Evolutionary conservation across 2,797 vertebrate species (phyloP).

Genomic region (Enoplosus armatus): DNA sequence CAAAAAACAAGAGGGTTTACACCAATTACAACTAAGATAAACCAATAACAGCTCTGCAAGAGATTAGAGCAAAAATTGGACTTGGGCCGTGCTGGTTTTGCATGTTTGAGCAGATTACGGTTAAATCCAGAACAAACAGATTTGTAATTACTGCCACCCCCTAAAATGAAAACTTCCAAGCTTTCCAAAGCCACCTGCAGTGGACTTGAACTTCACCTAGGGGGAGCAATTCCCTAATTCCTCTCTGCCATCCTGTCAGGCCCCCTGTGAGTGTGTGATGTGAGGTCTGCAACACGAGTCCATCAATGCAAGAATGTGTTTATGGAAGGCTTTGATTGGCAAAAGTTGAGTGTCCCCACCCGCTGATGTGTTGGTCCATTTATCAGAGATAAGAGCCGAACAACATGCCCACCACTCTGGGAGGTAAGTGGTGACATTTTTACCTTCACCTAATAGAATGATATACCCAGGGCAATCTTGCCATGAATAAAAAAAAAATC

Average conservation of each 20-base stretch:
- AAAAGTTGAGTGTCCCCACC: slow-evolving; percentile 35
- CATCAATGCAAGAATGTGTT: slow-evolving; percentile 54
- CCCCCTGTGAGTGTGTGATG: slow-evolving; percentile 26
- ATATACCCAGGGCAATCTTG: slow-evolving; percentile 65
- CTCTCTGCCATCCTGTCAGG: slow-evolving; percentile 34
- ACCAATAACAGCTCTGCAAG: slow-evolving; percentile 61
- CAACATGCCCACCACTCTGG: slow-evolving; percentile 18
- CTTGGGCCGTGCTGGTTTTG: slow-evolving; percentile 46
- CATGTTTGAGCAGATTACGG: slow-evolving; percentile 65
- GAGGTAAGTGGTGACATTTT: slow-evolving; percentile 59
- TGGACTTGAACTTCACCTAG: slow-evolving; percentile 56
- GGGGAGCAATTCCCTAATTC: slow-evolving; percentile 65
- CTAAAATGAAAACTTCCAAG: slow-evolving; percentile 51
- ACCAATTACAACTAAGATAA: slow-evolving; percentile 67
- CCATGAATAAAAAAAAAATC: slow-evolving; percentile 58
- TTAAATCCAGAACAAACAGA: slow-evolving; percentile 73
- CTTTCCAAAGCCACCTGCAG: slow-evolving; percentile 43
- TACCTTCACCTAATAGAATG: slow-evolving; percentile 46
- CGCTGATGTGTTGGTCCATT: slow-evolving; percentile 55
- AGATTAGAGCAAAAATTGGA: slow-evolving; percentile 71
- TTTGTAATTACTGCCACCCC: slow-evolving; percentile 57
- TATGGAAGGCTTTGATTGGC: slow-evolving; percentile 51
- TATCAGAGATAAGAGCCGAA: slow-evolving; percentile 52
- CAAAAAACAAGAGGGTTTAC: slow-evolving; percentile 58
- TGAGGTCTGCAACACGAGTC: slow-evolving; percentile 31